Percentiles rank a stretch among this genome's conserved stretches.
Conservation (phyloP, 1,140 invertebrate species). For the Dendroctonus valens region DNA sequence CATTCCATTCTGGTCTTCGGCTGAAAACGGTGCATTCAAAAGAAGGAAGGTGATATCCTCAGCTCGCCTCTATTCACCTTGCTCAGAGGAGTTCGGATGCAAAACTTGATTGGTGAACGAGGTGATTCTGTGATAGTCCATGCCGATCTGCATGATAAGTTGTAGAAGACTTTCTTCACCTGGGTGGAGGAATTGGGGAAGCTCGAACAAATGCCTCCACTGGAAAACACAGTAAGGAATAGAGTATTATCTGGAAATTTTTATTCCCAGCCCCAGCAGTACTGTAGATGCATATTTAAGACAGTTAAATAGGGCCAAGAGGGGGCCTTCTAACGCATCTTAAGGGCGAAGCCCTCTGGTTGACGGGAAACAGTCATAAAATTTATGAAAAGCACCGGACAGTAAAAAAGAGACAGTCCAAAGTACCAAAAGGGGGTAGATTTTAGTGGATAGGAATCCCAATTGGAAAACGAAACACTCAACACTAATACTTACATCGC, state of each 20-base stretch:
- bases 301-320: too few relatives aligned
- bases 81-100: constrained; percentile 26
- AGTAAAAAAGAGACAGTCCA: too few relatives aligned
- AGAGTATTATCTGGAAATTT: too few relatives aligned
- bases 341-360: background rate
- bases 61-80: background rate
- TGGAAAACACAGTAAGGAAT: constrained; percentile 14
- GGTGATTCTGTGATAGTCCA: constrained; percentile 45
- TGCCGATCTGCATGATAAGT: constrained; percentile 42
- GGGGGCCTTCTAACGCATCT: background rate
- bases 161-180: constrained; percentile 44
- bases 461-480: background rate
- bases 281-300: too few relatives aligned
- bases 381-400: too few relatives aligned
- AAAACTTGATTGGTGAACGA: constrained; percentile 41
- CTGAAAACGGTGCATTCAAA: background rate
- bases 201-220: constrained; percentile 40
- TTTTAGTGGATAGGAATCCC: background rate
- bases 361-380: too few relatives aligned
- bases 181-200: constrained; percentile 49
- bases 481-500: constrained; percentile 29
- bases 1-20: background rate
- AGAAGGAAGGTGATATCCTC: background rate
- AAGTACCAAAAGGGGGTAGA: too few relatives aligned
- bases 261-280: too few relatives aligned